Base-by-base conservation (phyloP, 64 coral and sea anemone genomes). In the Montipora efflorescens region DNA sequence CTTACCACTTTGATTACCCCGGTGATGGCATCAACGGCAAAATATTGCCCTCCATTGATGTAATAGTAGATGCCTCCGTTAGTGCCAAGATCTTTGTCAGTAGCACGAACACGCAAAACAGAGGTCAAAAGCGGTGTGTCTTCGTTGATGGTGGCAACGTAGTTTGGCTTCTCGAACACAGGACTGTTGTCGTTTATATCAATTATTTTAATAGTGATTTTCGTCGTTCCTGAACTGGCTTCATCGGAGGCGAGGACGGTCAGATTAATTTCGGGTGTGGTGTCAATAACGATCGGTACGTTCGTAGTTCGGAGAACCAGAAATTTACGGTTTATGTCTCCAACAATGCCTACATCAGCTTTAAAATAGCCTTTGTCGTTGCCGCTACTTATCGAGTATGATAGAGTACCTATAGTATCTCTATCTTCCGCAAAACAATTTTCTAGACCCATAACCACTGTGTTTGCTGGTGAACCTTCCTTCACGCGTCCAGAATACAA, bases 281-380 rank as follows among this genome's bases (percentile, higher is more conserved):
- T 82, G 57, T 97, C 93, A 58, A 93, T 90, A 16, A 79, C 78
- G 52, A 97, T 92, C 21, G 58, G 69, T 3, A 66, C 77, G 43
- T 50, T 80, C 4, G 96, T 97, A 25, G 96, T 97, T 78, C 89
- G 92, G 1, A 97, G 67, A 43, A 95, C 96, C 20, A 97, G 53
- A 77, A 97, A 97, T 19, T 83, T 79, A 3, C 96, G 82, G 8
- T 62, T 80, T 47, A 78, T 90, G 36, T 1, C 36, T 36, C 36
- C 36, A 16, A 84, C 79, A 8, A 23, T 66, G 21, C 8, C 83
- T 4, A 51, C 64, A n/a, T 74, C 82, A 3, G 87, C 58, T 77
- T 91, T 88, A 20, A 97, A 97, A 59, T 97, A 97, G 16, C 93
- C 89, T 79, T 94, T 95, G 55, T 97, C 96, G 78, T 97, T 95